Evolutionary conservation across 2,888 invertebrate species (phyloP), one percentile per base, ranked within the genome.

Genomic region (Leptopilina syphax): DNA sequence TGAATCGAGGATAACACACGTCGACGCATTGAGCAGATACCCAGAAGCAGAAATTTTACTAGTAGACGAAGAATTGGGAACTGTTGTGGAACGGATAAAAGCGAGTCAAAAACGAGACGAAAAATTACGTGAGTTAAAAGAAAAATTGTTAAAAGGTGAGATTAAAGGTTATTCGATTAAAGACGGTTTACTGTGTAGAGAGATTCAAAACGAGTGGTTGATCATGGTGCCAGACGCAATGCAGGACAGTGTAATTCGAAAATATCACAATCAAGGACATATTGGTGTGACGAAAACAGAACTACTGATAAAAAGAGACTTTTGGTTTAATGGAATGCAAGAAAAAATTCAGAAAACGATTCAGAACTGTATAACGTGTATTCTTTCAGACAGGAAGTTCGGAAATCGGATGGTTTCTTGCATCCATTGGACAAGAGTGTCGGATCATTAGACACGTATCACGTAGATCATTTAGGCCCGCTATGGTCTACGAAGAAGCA

Each of bases 361-460:
- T 6, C 41, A 12, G 5, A 84, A 81, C 34, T 86, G 83, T 34
- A 70, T 86, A 1, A 76, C 81, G 9, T 86, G 81, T 34, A 86
- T 85, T 9, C 34, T 86, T 10, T 81, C 81, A 0, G 84, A 83
- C 9, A 77, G 70, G 57, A 84, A 86, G 65, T 68, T 78, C 9
- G 81, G 84, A 0, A 82, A 24, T 80, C 78, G 9, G 82, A 85
- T 13, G 86, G 84, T 1, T 78, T 82, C 2, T 60, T 85, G 0
- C 41, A 76, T 27, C 24, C 79, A 0, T 81, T 85, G 2, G 77
- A 76, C 0, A 85, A 84, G 67, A 83, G 83, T 0, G 80, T 76
- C 1, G 9, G 68, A 3, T 83, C 84, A 1, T 47, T 84, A 1
- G 81, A 82, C 8, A 83, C 81, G 0, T 83, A 78, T 27, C 85